phyloP scores from a whole-genome alignment of 1,140 invertebrate genomes.

The Calliphora vicina region DNA sequence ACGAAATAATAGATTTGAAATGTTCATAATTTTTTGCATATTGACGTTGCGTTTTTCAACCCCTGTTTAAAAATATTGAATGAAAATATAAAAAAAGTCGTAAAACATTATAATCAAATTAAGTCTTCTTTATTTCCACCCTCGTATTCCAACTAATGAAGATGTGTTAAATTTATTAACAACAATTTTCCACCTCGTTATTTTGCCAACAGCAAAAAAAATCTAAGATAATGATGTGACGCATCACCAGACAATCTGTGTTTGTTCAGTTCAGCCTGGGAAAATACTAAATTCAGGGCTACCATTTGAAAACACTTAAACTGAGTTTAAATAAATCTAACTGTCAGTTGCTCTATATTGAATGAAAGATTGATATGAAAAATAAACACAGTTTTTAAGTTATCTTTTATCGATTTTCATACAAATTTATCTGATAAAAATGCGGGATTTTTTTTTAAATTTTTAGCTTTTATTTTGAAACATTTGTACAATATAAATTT shows the following conservation, averaged over 20 bases:
- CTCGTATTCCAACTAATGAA: not conserved
- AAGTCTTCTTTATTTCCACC: slow-evolving; percentile 5
- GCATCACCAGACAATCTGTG: not conserved
- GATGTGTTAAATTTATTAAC: slow-evolving; percentile 19
- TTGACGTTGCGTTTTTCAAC: not conserved
- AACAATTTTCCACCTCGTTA: slow-evolving; percentile 33
- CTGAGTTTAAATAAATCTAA: too few species aligned
- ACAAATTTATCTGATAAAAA: too few species aligned
- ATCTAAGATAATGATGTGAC: slow-evolving; percentile 21
- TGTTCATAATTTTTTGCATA: slow-evolving; percentile 28
- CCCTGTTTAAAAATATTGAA: not conserved
- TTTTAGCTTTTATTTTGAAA: too few species aligned
- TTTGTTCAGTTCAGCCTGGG: not conserved
- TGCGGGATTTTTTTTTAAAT: too few species aligned
- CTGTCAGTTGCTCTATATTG: too few species aligned
- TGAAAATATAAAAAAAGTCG: not conserved
- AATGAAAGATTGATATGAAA: too few species aligned
- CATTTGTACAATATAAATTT: too few species aligned
- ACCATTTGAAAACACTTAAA: too few species aligned
- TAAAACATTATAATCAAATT: slow-evolving; percentile 28
- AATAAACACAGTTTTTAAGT: too few species aligned
- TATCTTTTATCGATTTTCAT: too few species aligned
- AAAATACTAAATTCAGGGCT: not conserved
- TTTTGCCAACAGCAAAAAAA: slow-evolving; percentile 15
- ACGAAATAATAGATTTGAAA: not conserved